phyloP scores from a whole-genome alignment of 2,113 vertebrate species.

The Hippocampus mohnikei region DNA sequence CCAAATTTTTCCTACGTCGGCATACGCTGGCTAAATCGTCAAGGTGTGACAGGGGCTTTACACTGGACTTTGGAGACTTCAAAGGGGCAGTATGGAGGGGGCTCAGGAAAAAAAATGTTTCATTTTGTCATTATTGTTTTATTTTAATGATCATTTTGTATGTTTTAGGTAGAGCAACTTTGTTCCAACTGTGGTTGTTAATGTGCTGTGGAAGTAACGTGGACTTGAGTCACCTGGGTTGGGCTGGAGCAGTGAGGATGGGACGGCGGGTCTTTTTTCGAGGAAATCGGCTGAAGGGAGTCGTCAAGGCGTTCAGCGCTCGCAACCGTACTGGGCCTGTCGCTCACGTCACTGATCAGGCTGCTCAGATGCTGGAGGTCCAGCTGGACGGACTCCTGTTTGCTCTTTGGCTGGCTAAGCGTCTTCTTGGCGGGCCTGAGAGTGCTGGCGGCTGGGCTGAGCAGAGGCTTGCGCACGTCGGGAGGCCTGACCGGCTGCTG shows the following conservation, averaged over 20 bases:
- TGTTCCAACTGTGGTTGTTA: too few relatives aligned
- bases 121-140: too few relatives aligned
- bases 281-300: background rate
- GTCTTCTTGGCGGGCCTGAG: slow-evolving; percentile 66
- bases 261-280: slow-evolving; percentile 33
- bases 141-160: too few relatives aligned
- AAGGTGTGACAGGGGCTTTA: too few relatives aligned
- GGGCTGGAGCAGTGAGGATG: slow-evolving; percentile 32
- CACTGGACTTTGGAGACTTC: too few relatives aligned
- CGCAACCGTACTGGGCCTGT: slow-evolving; percentile 15
- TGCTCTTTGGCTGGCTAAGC: slow-evolving; percentile 1
- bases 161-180: too few relatives aligned
- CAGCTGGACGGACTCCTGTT: slow-evolving; percentile 60
- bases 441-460: slow-evolving; percentile 44
- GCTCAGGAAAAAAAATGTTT: too few relatives aligned
- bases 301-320: background rate
- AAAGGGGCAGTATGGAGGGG: too few relatives aligned
- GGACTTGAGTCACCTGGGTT: slow-evolving; percentile 20
- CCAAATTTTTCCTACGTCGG: too few relatives aligned
- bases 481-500: slow-evolving; percentile 72
- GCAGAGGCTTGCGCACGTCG: slow-evolving; percentile 62
- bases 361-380: slow-evolving; percentile 85
- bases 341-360: slow-evolving; percentile 81
- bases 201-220: background rate
- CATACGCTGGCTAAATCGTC: too few relatives aligned